Base-by-base conservation (phyloP, 2,888 invertebrate species). In the Perizoma flavofasciatum region DNA sequence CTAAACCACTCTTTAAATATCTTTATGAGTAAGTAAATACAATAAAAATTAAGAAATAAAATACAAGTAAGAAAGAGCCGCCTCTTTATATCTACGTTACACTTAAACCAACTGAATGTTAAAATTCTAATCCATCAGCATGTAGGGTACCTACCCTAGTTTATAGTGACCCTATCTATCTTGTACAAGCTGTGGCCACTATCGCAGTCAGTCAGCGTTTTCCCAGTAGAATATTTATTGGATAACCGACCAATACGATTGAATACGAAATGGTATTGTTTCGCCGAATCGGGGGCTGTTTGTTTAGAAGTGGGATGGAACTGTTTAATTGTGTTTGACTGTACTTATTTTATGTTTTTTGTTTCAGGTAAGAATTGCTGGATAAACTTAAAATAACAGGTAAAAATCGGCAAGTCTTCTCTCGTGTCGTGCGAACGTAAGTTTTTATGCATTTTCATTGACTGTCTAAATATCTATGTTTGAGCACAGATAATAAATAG, bases 151-250 rank as follows among this genome's bases (percentile, higher is more conserved):
- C 7, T 22, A n/a, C 45, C 9, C 6, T 6, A 10, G 10, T 50
- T 44, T 22, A 59, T 57, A 41, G 41, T 50, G 41, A 50, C 32
- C 40, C 11, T n/a, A 54, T 44, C 44, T 43, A 22, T 35, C 5
- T 48, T 4, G 32, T 33, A 10, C 11, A 34, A 35, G 32, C 55
- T 58, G 58, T 55, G 58, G 33, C 40, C 11, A 56, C 61, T 63
- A 65, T 55, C 67, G 59, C 56, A 69, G 61, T 65, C 70, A 69
- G 73, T 75, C 62, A 73, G 69, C 71, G 70, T 75, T 74, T 78
- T 73, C 74, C 72, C 69, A 71, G 70, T 72, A 69, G 71, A 74
- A 75, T 77, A 72, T 74, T 74, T 75, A 73, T 75, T 72, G 66
- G 47, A 50, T 68, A 64, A 63, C 66, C 63, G 65, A 68, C 62